A percentile compares a stretch with the other conserved stretches of the same genome.
phyloP scores from a whole-genome alignment of 2,797 vertebrate species.

The Mallotus villosus region DNA sequence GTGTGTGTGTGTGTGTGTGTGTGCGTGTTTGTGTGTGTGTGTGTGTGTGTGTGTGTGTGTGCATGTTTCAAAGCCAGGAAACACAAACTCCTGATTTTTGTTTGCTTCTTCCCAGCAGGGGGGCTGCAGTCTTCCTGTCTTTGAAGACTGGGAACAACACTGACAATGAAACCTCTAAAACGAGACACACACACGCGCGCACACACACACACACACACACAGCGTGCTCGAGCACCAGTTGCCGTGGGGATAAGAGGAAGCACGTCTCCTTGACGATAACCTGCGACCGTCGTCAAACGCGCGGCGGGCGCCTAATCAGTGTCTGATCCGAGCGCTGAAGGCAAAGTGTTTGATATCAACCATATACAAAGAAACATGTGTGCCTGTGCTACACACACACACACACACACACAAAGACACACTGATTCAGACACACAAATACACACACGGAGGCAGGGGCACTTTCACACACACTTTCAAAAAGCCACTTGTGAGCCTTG shows the following conservation, averaged over 20 bases:
- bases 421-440: neutral
- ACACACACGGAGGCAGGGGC: neutral
- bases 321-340: constrained; percentile 39
- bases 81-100: constrained; percentile 40
- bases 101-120: constrained; percentile 38
- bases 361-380: neutral
- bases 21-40: constrained; percentile 14
- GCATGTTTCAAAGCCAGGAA: constrained; percentile 36
- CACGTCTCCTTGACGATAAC: constrained; percentile 28
- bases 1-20: constrained; percentile 38
- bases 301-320: constrained; percentile 34
- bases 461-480: too few species aligned
- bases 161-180: neutral
- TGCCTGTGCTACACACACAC: neutral
- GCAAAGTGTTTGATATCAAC: constrained; percentile 35
- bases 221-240: neutral
- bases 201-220: neutral
- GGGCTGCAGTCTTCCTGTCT: constrained; percentile 6
- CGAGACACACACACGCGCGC: neutral
- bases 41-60: constrained; percentile 34
- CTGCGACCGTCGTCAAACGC: constrained; percentile 31
- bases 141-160: neutral
- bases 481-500: too few species aligned
- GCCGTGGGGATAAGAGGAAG: constrained; percentile 1
- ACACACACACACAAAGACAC: neutral